A percentile compares a stretch with the other conserved stretches of the same genome.
phyloP scores from a whole-genome alignment of 2,888 invertebrate genomes.

The Acrocera orbiculus region DNA sequence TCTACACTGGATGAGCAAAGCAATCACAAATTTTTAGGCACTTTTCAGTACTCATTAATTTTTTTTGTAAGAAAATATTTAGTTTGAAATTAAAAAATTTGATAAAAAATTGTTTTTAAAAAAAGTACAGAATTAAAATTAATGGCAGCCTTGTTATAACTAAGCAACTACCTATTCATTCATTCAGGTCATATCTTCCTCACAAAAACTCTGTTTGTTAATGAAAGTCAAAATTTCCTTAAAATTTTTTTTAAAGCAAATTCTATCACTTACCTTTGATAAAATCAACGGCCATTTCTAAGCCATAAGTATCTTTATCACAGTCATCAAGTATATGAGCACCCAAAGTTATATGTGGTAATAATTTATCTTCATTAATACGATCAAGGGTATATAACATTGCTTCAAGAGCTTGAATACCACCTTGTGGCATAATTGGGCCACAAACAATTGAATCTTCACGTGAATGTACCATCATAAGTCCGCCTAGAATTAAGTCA shows the following conservation, averaged over 20 bases:
- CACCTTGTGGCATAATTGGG: slow-evolving; percentile 78
- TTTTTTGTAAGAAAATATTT: too few relatives aligned
- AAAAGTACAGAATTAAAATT: too few relatives aligned
- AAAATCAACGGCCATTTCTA: slow-evolving; percentile 85
- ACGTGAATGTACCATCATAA: slow-evolving; percentile 85
- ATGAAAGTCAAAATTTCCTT: too few relatives aligned
- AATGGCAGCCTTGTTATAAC: too few relatives aligned
- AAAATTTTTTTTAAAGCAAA: too few relatives aligned
- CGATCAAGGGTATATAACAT: slow-evolving; percentile 76
- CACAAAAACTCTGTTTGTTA: not conserved
- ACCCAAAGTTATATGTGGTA: slow-evolving; percentile 58
- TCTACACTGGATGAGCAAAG: too few relatives aligned
- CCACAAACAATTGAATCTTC: slow-evolving; percentile 67
- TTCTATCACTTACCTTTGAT: slow-evolving; percentile 55
- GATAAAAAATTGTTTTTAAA: too few relatives aligned
- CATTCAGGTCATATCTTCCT: not conserved
- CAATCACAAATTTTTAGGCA: too few relatives aligned
- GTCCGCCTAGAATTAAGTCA: slow-evolving; percentile 64
- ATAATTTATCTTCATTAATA: slow-evolving; percentile 40
- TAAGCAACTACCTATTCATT: too few relatives aligned
- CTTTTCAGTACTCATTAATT: too few relatives aligned
- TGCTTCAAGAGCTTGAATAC: slow-evolving; percentile 66
- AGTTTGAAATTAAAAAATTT: too few relatives aligned
- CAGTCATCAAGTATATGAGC: slow-evolving; percentile 81
- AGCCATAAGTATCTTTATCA: slow-evolving; percentile 79